Evolutionary conservation across 2,113 vertebrate species (phyloP).

Genomic region (Isichthys henryi): DNA sequence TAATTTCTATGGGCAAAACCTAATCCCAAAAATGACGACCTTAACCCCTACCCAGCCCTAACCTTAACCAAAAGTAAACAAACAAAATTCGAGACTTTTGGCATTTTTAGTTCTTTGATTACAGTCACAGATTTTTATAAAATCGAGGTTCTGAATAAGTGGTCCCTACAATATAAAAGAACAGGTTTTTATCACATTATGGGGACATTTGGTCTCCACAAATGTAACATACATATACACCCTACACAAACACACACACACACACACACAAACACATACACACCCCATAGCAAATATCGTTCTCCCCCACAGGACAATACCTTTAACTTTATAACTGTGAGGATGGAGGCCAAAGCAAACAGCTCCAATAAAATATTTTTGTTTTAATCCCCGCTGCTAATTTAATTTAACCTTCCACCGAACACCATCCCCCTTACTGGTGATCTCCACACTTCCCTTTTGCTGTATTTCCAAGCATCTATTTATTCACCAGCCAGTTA

Average conservation of each 20-base stretch:
- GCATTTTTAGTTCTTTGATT: no score
- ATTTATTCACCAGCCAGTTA: not conserved
- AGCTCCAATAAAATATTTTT: slow-evolving; percentile 9
- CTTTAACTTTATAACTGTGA: slow-evolving; percentile 17
- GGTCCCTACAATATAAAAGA: no score
- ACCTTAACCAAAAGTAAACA: no score
- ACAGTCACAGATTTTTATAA: no score
- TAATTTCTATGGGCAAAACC: not conserved
- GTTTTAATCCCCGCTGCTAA: slow-evolving; percentile 6
- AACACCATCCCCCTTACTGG: not conserved
- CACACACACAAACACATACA: not conserved
- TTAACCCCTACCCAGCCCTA: no score
- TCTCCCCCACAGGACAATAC: not conserved
- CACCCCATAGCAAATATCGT: not conserved
- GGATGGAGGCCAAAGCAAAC: slow-evolving; percentile 16
- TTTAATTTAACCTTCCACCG: not conserved
- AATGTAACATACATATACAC: not conserved
- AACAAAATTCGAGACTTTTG: no score
- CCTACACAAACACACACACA: not conserved
- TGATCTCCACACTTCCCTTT: not conserved
- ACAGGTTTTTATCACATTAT: no score
- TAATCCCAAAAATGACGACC: no score
- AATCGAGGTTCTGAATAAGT: not conserved
- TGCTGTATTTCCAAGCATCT: not conserved
- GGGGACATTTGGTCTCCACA: not conserved